Percentiles rank a stretch among this genome's conserved stretches.
phyloP scores from a whole-genome alignment of 2,888 invertebrate genomes.

The Galerucella pusilla region DNA sequence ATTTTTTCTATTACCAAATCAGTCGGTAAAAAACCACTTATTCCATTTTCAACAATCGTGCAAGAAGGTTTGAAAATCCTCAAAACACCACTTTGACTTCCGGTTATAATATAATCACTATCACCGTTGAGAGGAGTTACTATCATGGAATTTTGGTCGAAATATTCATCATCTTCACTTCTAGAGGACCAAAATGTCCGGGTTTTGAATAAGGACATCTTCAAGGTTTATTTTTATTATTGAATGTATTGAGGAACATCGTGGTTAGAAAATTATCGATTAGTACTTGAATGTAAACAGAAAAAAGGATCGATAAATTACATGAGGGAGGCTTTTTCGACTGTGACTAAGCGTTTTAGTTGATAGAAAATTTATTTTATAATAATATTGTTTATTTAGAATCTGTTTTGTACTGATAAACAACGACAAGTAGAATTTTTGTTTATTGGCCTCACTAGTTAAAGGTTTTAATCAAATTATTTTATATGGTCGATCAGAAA shows the following conservation, averaged over 20 bases:
- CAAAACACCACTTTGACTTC: slow-evolving; percentile 83
- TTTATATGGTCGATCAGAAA: too few relatives aligned
- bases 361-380: too few relatives aligned
- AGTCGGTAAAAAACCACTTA: slow-evolving; percentile 68
- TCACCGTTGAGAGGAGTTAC: slow-evolving; percentile 68
- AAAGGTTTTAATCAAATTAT: background rate
- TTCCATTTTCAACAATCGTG: slow-evolving; percentile 62
- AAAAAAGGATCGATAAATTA: background rate
- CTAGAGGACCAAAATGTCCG: slow-evolving; percentile 89
- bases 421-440: too few relatives aligned
- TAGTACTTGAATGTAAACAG: slow-evolving; percentile 2
- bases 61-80: slow-evolving; percentile 77
- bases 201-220: slow-evolving; percentile 93
- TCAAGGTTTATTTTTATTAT: background rate
- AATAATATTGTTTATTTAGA: too few relatives aligned
- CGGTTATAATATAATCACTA: slow-evolving; percentile 82
- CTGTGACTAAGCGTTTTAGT: too few relatives aligned
- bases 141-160: slow-evolving; percentile 67
- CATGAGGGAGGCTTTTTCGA: background rate
- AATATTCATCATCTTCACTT: slow-evolving; percentile 72
- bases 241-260: background rate
- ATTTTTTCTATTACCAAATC: slow-evolving; percentile 83
- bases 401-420: too few relatives aligned
- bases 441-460: background rate
- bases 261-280: slow-evolving; percentile 15